phyloP scores from a whole-genome alignment of 1,140 invertebrate genomes.

The Phortica variegata region DNA sequence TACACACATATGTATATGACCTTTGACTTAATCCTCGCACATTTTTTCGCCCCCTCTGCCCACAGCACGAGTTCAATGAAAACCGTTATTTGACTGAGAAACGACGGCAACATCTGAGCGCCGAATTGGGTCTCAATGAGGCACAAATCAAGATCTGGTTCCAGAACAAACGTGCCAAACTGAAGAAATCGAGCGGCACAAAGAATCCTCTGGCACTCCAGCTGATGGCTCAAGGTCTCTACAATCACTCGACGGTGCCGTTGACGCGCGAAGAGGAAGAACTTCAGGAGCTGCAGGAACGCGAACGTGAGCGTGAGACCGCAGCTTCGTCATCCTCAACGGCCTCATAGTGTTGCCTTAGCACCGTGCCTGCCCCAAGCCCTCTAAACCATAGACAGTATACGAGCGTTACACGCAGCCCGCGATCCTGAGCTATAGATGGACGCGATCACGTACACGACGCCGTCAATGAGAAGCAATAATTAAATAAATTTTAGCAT shows the following conservation, averaged over 20 bases:
- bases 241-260: slow-evolving; percentile 83
- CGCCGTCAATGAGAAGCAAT: slow-evolving; percentile 1
- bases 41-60: neutral
- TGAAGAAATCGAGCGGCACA: slow-evolving; percentile 84
- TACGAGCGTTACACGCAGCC: neutral
- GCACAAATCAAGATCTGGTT: slow-evolving; percentile 97
- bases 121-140: slow-evolving; percentile 86
- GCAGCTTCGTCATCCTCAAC: slow-evolving; percentile 22
- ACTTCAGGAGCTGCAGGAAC: slow-evolving; percentile 55
- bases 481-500: too few relatives aligned
- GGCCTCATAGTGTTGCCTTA: neutral
- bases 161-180: slow-evolving; percentile 93
- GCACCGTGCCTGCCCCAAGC: too few relatives aligned
- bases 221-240: slow-evolving; percentile 87
- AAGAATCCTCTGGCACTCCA: slow-evolving; percentile 84
- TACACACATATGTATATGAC: neutral
- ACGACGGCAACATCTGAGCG: slow-evolving; percentile 80
- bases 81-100: slow-evolving; percentile 91
- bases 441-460: slow-evolving; percentile 1
- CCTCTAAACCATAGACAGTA: neutral
- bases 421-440: neutral
- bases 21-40: neutral
- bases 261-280: slow-evolving; percentile 74
- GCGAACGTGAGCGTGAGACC: slow-evolving; percentile 13
- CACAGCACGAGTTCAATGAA: slow-evolving; percentile 78